phyloP scores from a whole-genome alignment of 1,140 invertebrate genomes.

The Bombus turneri region DNA sequence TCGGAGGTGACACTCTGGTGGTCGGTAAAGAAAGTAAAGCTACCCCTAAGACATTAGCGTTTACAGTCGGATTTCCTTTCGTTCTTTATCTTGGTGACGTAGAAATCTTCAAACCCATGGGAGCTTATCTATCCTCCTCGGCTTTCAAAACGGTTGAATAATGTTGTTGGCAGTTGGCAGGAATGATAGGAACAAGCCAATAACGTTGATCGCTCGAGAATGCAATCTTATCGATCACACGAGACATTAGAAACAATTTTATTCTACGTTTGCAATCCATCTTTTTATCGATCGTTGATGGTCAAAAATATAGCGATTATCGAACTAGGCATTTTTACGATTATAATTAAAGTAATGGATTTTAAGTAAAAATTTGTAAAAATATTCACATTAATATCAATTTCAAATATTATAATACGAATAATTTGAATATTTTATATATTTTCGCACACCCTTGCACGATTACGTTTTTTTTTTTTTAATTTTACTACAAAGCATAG shows the following conservation, averaged over 20 bases:
- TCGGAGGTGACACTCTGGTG: background rate
- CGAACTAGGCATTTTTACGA: background rate
- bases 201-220: background rate
- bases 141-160: background rate
- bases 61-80: slow-evolving; percentile 40
- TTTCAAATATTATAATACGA: background rate
- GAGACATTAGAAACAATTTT: background rate
- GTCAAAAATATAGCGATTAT: background rate
- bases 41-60: slow-evolving; percentile 24
- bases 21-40: slow-evolving; percentile 13
- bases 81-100: slow-evolving; percentile 29
- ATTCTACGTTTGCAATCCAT: background rate
- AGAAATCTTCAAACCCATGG: background rate
- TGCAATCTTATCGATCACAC: background rate
- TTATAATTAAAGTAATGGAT: background rate
- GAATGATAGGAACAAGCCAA: background rate
- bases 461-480: no score
- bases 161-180: slow-evolving; percentile 2
- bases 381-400: background rate
- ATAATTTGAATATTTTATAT: no score
- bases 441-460: no score
- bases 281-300: background rate
- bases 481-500: no score
- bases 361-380: no score
- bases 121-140: background rate